Evolutionary conservation across 2,888 invertebrate species (phyloP).

Genomic region (Synanthedon myopaeformis): DNA sequence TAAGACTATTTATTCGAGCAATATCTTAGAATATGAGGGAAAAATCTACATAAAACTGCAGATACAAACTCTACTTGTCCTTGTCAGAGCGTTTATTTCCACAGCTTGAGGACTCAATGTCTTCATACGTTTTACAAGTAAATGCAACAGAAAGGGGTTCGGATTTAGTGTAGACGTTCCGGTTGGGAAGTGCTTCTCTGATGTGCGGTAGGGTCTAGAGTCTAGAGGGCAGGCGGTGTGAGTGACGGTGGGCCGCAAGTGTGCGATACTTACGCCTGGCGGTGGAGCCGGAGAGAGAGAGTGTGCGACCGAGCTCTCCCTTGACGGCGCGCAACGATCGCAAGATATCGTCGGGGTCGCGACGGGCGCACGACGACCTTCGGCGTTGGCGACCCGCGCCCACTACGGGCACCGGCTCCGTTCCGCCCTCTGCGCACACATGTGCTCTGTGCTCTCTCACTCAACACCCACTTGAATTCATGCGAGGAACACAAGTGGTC

Average conservation of each 20-base stretch:
- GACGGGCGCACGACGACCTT: conserved; percentile 83
- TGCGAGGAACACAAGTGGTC: background rate
- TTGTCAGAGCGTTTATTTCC: too few relatives aligned
- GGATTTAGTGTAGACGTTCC: too few relatives aligned
- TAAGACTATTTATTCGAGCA: too few relatives aligned
- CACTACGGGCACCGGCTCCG: conserved; percentile 25
- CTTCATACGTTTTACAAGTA: too few relatives aligned
- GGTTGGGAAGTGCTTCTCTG: background rate
- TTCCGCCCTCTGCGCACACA: conserved; percentile 14
- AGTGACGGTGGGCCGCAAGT: background rate
- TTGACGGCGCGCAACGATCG: conserved; percentile 84
- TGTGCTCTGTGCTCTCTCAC: background rate
- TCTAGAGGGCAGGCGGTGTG: background rate
- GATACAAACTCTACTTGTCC: too few relatives aligned
- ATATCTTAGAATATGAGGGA: too few relatives aligned
- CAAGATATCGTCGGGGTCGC: conserved; percentile 87
- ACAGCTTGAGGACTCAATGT: too few relatives aligned
- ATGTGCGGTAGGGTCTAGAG: background rate
- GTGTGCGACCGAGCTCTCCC: conserved; percentile 84
- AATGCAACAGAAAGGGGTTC: too few relatives aligned
- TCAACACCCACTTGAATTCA: background rate
- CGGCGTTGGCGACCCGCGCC: conserved; percentile 73
- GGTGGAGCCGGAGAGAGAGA: conserved; percentile 80
- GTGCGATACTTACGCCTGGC: conserved; percentile 77
- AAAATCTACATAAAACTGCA: too few relatives aligned